Conservation (phyloP, 2,113 vertebrate genomes). For the Nannospalax galili region DNA sequence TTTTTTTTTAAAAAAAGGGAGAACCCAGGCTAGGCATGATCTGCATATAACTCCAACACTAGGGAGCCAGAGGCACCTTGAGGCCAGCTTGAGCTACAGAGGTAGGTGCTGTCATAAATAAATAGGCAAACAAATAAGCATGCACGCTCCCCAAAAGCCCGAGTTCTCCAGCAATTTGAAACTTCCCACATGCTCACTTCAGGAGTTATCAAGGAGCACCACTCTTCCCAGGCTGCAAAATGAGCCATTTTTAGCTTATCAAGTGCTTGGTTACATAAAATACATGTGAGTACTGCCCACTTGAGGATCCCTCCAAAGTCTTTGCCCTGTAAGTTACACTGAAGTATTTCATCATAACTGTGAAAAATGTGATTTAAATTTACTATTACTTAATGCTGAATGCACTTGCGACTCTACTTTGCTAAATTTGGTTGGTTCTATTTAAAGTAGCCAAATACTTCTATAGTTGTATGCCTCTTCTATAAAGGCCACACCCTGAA, state of each 20-base stretch:
- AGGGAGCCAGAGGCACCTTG: not conserved
- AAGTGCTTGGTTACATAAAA: not conserved
- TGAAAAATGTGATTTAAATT: not conserved
- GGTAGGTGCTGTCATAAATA: not conserved
- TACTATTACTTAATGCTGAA: conserved; percentile 3
- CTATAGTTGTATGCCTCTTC: conserved; percentile 1
- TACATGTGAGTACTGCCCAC: not conserved
- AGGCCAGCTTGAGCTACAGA: not conserved
- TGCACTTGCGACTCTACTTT: not conserved
- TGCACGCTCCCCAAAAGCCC: not conserved
- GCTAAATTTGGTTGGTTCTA: conserved; percentile 37
- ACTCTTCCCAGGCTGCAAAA: not conserved
- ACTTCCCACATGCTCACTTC: not conserved
- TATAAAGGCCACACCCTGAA: conserved; percentile 12
- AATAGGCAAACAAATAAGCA: not conserved
- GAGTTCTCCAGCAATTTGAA: conserved; percentile 2
- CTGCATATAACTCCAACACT: not conserved
- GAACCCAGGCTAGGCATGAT: no score
- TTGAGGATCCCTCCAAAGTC: not conserved
- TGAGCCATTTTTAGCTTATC: not conserved
- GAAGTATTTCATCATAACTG: conserved; percentile 12
- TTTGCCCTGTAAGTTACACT: not conserved
- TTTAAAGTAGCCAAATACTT: conserved; percentile 33
- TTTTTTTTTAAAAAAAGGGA: no score
- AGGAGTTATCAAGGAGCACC: not conserved